These are phyloP conservation scores for Carapus acus DNA, from an alignment of 2,797 vertebrate species.

Conservation along the genomic window DNA sequence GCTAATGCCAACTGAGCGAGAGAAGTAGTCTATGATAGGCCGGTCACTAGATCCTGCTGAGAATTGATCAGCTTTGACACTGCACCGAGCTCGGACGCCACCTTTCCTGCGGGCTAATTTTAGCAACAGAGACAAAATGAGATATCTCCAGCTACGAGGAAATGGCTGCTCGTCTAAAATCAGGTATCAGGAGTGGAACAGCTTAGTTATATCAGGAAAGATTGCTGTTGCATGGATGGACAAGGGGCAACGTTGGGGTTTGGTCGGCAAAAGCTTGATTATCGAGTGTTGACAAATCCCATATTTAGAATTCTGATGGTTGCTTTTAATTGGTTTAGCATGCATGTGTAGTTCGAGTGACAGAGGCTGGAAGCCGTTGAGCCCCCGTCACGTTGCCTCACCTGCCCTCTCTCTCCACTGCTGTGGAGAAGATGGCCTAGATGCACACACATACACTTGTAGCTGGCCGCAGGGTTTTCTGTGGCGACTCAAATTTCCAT, in stretches of 20 bases:
- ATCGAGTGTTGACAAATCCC: not conserved
- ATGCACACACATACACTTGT: not conserved
- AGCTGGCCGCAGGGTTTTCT: not conserved
- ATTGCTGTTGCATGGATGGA: too few species aligned
- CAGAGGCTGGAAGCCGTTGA: constrained; percentile 12
- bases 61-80: constrained; percentile 54
- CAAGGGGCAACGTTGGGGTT: too few species aligned
- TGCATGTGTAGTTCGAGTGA: constrained; percentile 9
- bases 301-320: not conserved
- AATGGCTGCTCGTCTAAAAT: constrained; percentile 5
- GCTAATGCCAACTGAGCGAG: constrained; percentile 42
- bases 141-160: constrained; percentile 19
- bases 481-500: not conserved
- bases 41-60: constrained; percentile 40
- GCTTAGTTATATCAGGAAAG: too few species aligned
- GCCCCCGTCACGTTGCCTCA: constrained; percentile 30
- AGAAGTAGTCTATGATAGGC: constrained; percentile 47
- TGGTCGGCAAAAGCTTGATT: not conserved
- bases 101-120: constrained; percentile 26
- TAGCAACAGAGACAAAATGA: constrained; percentile 29
- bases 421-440: not conserved
- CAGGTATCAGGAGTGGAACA: too few species aligned
- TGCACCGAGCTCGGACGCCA: constrained; percentile 16
- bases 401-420: not conserved
- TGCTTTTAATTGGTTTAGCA: constrained; percentile 24